These are phyloP conservation scores for Scelioninae gen. 1 DNA, from an alignment of 2,888 invertebrate genomes.

Conservation along the genomic window DNA sequence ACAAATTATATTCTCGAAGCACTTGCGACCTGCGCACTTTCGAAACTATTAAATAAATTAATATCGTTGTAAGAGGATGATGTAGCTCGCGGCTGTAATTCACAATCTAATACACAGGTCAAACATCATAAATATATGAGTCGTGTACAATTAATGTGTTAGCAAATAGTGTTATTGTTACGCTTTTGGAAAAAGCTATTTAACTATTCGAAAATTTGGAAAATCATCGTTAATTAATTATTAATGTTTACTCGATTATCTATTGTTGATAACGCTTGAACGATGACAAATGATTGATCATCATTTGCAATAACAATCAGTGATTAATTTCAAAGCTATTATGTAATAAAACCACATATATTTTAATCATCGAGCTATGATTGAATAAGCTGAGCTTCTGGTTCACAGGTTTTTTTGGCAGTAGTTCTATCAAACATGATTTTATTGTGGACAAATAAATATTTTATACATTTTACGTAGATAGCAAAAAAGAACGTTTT, in stretches of 20 bases:
- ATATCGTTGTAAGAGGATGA: constrained; percentile 68
- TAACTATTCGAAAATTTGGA: constrained; percentile 4
- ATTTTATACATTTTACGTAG: constrained; percentile 7
- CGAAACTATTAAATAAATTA: constrained; percentile 69
- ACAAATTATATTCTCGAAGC: constrained; percentile 59
- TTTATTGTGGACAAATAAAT: constrained; percentile 28
- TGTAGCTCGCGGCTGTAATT: constrained; percentile 59
- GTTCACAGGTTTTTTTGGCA: too few relatives aligned
- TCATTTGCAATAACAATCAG: too few relatives aligned
- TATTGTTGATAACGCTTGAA: too few relatives aligned
- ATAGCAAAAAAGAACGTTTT: constrained; percentile 23
- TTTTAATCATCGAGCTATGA: too few relatives aligned
- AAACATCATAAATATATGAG: constrained; percentile 56
- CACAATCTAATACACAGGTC: constrained; percentile 56
- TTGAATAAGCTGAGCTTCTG: too few relatives aligned
- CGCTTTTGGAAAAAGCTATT: constrained; percentile 6
- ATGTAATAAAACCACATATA: too few relatives aligned
- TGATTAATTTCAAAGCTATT: too few relatives aligned
- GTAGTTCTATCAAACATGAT: too few relatives aligned
- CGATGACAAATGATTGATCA: too few relatives aligned
- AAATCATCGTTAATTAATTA: constrained; percentile 33
- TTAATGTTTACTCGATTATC: too few relatives aligned
- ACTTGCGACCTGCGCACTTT: constrained; percentile 63
- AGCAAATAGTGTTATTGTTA: neutral
- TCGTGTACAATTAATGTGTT: constrained; percentile 37